Base-by-base conservation (phyloP, 2,888 invertebrate genomes). In the Choreutis nemorana region DNA sequence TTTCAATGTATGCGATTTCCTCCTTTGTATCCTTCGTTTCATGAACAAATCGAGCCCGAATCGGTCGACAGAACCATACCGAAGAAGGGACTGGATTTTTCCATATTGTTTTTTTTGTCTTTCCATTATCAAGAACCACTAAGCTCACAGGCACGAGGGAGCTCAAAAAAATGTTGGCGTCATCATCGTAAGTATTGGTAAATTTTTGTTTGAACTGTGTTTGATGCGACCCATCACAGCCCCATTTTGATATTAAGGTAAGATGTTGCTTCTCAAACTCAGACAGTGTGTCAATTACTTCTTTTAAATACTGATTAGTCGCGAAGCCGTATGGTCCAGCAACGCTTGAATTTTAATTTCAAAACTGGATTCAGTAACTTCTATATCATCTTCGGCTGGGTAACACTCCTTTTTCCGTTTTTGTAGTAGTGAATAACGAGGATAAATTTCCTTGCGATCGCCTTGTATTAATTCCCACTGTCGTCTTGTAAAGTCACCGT, bases 301-400 rank as follows among this genome's bases (percentile, higher is more conserved):
- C 25, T 18, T 1, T 16, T 13, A 24, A 11, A 16, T 35, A 31
- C 10, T 25, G 10, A 9, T 21, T 18, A 37, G 28, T 11, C 34
- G 31, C 14, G 26, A 28, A n/a, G 28, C 33, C 8, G 38, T 38
- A 14, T 38, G 36, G 30, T 42, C 29, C 29, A 34, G 21, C 15
- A 42, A 14, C 7, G 16, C 28, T 31, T 42, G 34, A 25, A 38
- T 24, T 14, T 34, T 28, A 14, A 28, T 24, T 27, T 38, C 35
- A 27, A 28, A 26, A 27, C 35, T 24, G 10, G 36, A 35, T 16
- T 32, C 30, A 10, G 34, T 32, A 13, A 39, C 28, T 3, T n/a
- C 14, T n/a, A 30, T 28, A 7, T 27, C 23, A 20, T 34, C 28
- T 15, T 16, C 11, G n/a, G 12, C 16, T 3, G 33, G 33, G 18